Conservation (phyloP, 2,888 invertebrate genomes). For the Encarsia formosa region DNA sequence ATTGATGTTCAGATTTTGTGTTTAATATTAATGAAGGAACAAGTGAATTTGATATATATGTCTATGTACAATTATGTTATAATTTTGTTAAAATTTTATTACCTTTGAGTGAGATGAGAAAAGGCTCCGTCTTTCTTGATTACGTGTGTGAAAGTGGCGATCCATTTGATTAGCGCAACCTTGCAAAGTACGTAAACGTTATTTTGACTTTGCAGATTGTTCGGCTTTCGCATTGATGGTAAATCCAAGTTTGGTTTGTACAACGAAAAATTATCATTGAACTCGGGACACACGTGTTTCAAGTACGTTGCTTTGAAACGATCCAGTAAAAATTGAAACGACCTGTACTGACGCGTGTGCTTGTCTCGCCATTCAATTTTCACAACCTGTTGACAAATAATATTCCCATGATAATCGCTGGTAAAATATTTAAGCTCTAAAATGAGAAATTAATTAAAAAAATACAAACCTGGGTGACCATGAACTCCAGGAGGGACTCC, state of each 20-base stretch:
- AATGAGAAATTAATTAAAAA: not conserved
- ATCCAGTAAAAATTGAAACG: conserved; percentile 87
- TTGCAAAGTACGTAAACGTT: conserved; percentile 70
- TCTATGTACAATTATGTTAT: not conserved
- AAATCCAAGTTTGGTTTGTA: conserved; percentile 80
- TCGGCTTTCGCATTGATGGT: conserved; percentile 69
- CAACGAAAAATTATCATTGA: conserved; percentile 72
- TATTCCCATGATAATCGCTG: conserved; percentile 7
- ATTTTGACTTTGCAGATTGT: conserved; percentile 45
- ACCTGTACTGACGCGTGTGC: conserved; percentile 72
- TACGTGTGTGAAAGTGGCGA: conserved; percentile 73
- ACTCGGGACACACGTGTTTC: conserved; percentile 85
- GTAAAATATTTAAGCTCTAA: not conserved
- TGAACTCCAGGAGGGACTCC: conserved; percentile 81
- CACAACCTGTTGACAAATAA: conserved; percentile 57
- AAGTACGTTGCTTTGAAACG: conserved; percentile 88
- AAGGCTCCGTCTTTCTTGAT: conserved; percentile 59
- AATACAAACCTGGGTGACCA: conserved; percentile 73
- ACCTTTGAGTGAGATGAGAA: conserved; percentile 43
- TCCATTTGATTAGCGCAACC: conserved; percentile 85
- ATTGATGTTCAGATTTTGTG: not conserved
- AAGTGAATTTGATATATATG: too few species aligned
- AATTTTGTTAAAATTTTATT: conserved; percentile 7
- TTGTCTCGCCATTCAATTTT: conserved; percentile 89
- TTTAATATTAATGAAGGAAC: not conserved